Conservation (phyloP, 2,113 vertebrate genomes). For the Microcebus lehilahytsara region DNA sequence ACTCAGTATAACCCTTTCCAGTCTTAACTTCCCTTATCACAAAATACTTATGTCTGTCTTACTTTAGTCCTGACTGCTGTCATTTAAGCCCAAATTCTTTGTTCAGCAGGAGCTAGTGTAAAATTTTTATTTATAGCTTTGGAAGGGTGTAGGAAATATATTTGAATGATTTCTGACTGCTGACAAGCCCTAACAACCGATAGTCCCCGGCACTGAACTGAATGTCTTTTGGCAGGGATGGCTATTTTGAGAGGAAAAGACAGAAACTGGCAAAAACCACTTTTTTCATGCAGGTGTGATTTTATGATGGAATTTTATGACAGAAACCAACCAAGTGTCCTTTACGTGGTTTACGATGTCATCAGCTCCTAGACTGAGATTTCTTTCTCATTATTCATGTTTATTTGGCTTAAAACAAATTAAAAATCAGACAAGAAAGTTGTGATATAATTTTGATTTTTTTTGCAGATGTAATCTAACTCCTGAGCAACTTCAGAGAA, state of each 20-base stretch:
- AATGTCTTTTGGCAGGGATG: conserved; percentile 55
- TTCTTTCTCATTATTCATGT: conserved; percentile 63
- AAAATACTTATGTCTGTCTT: conserved; percentile 43
- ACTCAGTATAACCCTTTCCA: conserved; percentile 31
- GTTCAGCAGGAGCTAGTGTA: conserved; percentile 28
- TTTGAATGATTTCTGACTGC: conserved; percentile 67
- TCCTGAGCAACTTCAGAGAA: conserved; percentile 20
- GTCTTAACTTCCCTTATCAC: conserved; percentile 6
- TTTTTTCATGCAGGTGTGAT: conserved; percentile 55
- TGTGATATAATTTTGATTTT: conserved; percentile 55
- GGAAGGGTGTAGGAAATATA: conserved; percentile 38
- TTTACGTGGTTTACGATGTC: conserved; percentile 43
- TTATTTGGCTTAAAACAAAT: conserved; percentile 67
- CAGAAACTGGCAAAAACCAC: conserved; percentile 35
- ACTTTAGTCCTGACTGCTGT: conserved; percentile 36
- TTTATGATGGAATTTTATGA: conserved; percentile 67
- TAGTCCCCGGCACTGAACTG: background rate
- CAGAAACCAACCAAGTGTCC: conserved; percentile 50
- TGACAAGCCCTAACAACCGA: conserved; percentile 54
- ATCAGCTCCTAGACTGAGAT: conserved; percentile 30
- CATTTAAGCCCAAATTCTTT: conserved; percentile 36
- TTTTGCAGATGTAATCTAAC: conserved; percentile 47
- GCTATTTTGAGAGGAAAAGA: conserved; percentile 58
- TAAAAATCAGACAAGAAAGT: conserved; percentile 60
- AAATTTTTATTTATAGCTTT: conserved; percentile 59